Base-by-base conservation (phyloP, 2,797 vertebrate species). In the Sebastes kiyomatsui region DNA sequence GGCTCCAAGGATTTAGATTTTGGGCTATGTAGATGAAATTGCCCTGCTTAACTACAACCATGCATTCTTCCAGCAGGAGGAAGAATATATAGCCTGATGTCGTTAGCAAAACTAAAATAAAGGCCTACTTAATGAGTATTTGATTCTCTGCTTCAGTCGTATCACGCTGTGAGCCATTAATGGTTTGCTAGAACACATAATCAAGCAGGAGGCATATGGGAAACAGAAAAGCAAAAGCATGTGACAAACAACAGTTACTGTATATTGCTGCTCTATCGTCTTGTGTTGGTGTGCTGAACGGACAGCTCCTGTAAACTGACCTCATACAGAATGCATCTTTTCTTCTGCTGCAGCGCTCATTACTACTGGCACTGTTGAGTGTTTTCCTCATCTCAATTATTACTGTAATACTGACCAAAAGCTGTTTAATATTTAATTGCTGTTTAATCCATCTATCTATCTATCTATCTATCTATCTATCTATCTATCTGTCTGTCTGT, bases 261-360 rank as follows among this genome's bases (percentile, higher is more conserved):
- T 30, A 20, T 14, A 23, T 5, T 16, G 20, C 59, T 52, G 64
- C n/a, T 65, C 30, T 42, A 20, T 38, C 0, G 5, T 25, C n/a
- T 14, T 28, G 70, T 38, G 67, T 22, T 7, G 27, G 60, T 30
- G 72, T 76, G 81, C 72, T 76, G 35, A 72, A 72, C 1, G 28
- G 67, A 67, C 55, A 71, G 42, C 67, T 71, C 76, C 71, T 42
- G 42, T 35, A 7, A 12, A 32, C 64, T 22, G 23, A 55, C 20
- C 25, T 42, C 2, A 35, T 6, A 14, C 7, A 18, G 46, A 18
- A 49, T 49, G 46, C 46, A 49, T 42, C 38, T 42, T 42, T 42
- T 42, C 38, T 42, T 42, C 38, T 65, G 28, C 30, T 32, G 65
- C 58, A 58, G 64, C 13, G 49, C 33, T 74, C 10, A 20, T 35